phyloP scores from a whole-genome alignment of 2,797 vertebrate genomes.

The Todus mexicanus region DNA sequence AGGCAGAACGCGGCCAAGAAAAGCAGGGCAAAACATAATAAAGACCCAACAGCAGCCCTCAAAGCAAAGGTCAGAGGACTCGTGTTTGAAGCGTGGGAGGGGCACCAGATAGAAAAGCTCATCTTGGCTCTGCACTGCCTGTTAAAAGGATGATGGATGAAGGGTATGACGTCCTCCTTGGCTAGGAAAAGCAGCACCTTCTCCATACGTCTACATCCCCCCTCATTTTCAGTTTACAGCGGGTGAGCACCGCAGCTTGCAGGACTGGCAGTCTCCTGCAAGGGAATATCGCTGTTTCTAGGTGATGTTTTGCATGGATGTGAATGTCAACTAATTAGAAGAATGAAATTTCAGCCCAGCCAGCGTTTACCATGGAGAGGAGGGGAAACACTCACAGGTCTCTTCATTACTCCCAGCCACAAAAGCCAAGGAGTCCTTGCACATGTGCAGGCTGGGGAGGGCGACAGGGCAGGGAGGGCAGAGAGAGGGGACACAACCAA shows the following conservation, averaged over 20 bases:
- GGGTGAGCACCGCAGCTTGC: not conserved
- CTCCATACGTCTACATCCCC: not conserved
- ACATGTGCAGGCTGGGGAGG: not conserved
- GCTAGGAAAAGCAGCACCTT: not conserved
- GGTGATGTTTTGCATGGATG: not conserved
- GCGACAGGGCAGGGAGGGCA: not conserved
- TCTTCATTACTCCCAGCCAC: not conserved
- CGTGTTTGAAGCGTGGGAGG: not conserved
- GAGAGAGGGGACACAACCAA: not conserved
- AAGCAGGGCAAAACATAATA: not conserved
- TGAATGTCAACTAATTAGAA: not conserved
- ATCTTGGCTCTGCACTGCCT: not conserved
- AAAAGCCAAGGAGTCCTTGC: fast-evolving
- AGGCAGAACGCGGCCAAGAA: not conserved
- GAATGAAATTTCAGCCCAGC: not conserved
- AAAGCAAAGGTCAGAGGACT: not conserved
- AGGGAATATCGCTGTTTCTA: not conserved
- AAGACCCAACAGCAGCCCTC: not conserved
- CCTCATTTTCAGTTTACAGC: not conserved
- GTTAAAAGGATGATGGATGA: not conserved
- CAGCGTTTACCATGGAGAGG: not conserved
- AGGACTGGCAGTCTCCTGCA: not conserved
- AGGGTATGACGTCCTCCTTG: not conserved
- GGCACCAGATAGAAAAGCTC: not conserved
- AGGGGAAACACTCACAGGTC: not conserved